Evolutionary conservation across 2,797 vertebrate genomes (phyloP), one percentile per base, ranked within the genome.

Genomic region (Melanogrammus aeglefinus): DNA sequence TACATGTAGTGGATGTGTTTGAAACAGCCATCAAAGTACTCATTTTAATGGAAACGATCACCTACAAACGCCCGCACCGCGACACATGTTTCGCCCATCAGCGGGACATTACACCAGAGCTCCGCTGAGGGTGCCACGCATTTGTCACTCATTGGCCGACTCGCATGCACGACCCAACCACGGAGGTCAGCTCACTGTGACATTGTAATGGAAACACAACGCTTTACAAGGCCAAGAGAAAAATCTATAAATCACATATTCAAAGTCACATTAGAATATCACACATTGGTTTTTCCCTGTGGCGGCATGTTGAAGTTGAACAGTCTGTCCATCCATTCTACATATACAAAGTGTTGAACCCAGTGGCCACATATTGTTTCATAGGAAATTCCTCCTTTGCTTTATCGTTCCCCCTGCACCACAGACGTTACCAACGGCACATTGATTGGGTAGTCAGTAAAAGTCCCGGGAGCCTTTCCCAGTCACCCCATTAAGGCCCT

Each of bases 401-500:
- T 69, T 69, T 69, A 69, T 27, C 24, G 24, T 3, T 69, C 63
- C 63, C 71, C 39, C 44, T 63, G 76, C 69, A 35, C 84, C 79
- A 76, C 75, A 72, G n/a, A 81, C 24, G 18, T 75, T 75, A 76
- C 73, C 79, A 80, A 74, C 13, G 72, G 82, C 78, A 79, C 74
- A 87, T 57, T 79, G 79, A 83, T 83, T 85, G 79, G 79, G 77
- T 77, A 74, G 71, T 85, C 82, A 78, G 83, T 3, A 33, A 69
- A 79, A 79, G 77, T 71, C 75, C 51, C 24, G 36, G 80, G 81
- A 79, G 76, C 78, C 79, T 87, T 87, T 88, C 88, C 86, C 87
- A 80, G 63, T 24, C n/a, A n/a, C 24, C 81, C 78, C 82, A 85
- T 90, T 86, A 87, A 84, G 77, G 77, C 79, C 33, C 36, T 47